Evolutionary conservation across 1,140 invertebrate genomes (phyloP).

Genomic region (Plectrocnemia conspersa): DNA sequence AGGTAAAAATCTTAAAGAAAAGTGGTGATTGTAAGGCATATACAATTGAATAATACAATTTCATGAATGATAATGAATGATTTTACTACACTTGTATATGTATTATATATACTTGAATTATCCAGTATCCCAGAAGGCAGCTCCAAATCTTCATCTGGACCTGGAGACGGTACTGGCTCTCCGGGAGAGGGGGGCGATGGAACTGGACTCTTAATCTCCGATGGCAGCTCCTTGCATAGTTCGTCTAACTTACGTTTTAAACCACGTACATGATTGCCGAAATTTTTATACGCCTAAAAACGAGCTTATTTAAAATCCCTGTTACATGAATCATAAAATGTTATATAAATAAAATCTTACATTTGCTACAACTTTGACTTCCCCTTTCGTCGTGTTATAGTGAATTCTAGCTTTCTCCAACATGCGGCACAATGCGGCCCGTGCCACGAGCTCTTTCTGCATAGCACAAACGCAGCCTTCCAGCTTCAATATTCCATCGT

Average conservation of each 20-base stretch:
- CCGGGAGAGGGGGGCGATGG: constrained; percentile 68
- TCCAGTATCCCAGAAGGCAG: constrained; percentile 54
- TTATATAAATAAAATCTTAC: constrained; percentile 55
- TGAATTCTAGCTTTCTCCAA: constrained; percentile 78
- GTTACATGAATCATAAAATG: background rate
- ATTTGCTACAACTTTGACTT: constrained; percentile 90
- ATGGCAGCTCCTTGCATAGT: constrained; percentile 59
- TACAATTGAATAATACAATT: no score
- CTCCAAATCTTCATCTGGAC: constrained; percentile 72
- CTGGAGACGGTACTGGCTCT: constrained; percentile 73
- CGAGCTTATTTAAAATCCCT: constrained; percentile 12
- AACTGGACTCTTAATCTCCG: constrained; percentile 66
- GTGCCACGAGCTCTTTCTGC: constrained; percentile 75
- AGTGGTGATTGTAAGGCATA: no score
- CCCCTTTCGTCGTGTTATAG: constrained; percentile 82
- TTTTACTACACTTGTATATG: no score
- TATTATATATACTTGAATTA: background rate
- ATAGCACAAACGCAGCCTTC: constrained; percentile 76
- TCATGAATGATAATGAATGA: no score
- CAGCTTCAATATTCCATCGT: constrained; percentile 70
- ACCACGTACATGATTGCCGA: constrained; percentile 77
- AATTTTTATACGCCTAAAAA: constrained; percentile 84
- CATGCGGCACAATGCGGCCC: constrained; percentile 68
- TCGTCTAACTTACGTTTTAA: constrained; percentile 83
- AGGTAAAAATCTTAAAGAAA: no score